Conservation (phyloP, 2,113 vertebrate genomes). For the Peromyscus maniculatus region DNA sequence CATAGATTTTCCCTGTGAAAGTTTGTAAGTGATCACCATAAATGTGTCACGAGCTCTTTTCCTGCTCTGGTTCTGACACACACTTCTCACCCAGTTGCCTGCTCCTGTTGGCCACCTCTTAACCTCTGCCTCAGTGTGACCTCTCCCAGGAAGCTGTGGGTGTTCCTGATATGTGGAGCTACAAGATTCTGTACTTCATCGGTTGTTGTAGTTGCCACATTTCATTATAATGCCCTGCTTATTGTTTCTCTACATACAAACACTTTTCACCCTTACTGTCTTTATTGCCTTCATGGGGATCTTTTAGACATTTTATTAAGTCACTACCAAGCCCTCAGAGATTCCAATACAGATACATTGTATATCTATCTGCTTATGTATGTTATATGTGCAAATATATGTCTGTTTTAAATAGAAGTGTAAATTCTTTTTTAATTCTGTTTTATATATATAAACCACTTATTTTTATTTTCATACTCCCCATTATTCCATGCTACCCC, state of each 20-base stretch:
- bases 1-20: background rate
- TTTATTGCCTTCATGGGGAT: background rate
- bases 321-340: background rate
- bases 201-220: background rate
- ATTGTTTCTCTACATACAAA: background rate
- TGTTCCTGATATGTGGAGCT: background rate
- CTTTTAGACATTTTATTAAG: background rate
- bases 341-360: background rate
- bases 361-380: background rate
- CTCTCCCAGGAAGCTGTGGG: background rate
- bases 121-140: background rate
- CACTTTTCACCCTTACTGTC: background rate
- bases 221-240: background rate
- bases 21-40: background rate
- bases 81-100: background rate
- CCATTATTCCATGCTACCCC: background rate
- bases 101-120: background rate
- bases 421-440: background rate
- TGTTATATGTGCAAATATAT: background rate
- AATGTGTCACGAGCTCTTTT: background rate
- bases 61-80: background rate
- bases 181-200: background rate
- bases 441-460: background rate
- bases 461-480: background rate
- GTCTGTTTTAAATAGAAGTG: background rate